Evolutionary conservation across 1,140 invertebrate genomes (phyloP).

Genomic region (Pentalonia nigronervosa): DNA sequence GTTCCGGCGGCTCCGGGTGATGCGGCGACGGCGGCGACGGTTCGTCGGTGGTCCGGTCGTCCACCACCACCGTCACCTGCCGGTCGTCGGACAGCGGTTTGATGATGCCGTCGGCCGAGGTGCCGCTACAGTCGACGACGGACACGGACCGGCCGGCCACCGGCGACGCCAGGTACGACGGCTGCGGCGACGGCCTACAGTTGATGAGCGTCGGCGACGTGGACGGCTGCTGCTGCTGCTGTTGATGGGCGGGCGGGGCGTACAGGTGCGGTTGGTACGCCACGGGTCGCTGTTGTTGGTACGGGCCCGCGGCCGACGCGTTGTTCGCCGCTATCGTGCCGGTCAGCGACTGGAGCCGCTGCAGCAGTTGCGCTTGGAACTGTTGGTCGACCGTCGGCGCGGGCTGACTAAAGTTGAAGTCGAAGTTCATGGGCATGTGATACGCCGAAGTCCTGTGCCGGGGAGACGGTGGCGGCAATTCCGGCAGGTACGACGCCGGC

Average conservation of each 20-base stretch:
- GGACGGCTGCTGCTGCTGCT: slow-evolving; percentile 5
- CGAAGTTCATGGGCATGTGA: slow-evolving; percentile 61
- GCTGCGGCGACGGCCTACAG: slow-evolving; percentile 63
- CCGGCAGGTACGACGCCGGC: slow-evolving; percentile 52
- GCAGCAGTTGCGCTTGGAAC: slow-evolving; percentile 68
- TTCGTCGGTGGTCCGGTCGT: slow-evolving; percentile 67
- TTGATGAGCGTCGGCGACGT: slow-evolving; percentile 43
- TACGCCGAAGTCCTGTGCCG: slow-evolving; percentile 61
- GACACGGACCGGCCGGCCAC: slow-evolving; percentile 59
- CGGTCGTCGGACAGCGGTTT: slow-evolving; percentile 73
- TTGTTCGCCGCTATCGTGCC: slow-evolving; percentile 46
- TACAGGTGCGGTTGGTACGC: slow-evolving; percentile 62
- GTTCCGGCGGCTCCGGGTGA: slow-evolving; percentile 62
- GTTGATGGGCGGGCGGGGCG: slow-evolving; percentile 62
- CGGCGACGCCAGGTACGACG: slow-evolving; percentile 65
- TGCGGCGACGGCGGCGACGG: slow-evolving; percentile 63
- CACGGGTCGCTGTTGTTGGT: slow-evolving; percentile 40
- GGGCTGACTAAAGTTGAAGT: slow-evolving; percentile 58
- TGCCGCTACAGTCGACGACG: background rate
- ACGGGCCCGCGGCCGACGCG: slow-evolving; percentile 27
- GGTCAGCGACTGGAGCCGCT: slow-evolving; percentile 68
- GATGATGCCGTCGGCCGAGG: slow-evolving; percentile 67
- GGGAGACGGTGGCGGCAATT: slow-evolving; percentile 62
- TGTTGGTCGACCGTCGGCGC: slow-evolving; percentile 64
- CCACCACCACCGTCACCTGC: slow-evolving; percentile 68